Conservation (phyloP, 1,140 invertebrate species). For the Euwallacea fornicatus region DNA sequence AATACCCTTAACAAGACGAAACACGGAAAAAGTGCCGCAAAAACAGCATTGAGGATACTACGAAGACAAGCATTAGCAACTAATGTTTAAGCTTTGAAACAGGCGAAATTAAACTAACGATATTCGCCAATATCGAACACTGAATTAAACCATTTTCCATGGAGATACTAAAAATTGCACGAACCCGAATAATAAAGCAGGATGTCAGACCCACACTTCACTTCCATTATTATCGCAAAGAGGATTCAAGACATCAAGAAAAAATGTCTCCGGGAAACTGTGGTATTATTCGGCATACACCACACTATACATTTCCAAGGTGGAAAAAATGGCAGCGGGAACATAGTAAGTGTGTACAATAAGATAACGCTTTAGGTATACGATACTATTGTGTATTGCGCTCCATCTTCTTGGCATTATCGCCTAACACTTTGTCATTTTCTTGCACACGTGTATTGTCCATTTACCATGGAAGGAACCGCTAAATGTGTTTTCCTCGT, state of each 20-base stretch:
- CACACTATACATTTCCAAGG: slow-evolving; percentile 25
- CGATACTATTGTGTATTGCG: slow-evolving; percentile 36
- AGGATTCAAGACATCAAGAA: slow-evolving; percentile 15
- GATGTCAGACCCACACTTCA: not conserved
- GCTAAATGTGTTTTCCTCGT: slow-evolving; percentile 21
- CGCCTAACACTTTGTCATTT: slow-evolving; percentile 37
- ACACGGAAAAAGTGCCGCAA: no score
- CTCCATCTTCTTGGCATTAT: slow-evolving; percentile 37
- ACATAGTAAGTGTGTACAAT: slow-evolving; percentile 36
- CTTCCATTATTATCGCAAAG: not conserved
- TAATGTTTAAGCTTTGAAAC: no score
- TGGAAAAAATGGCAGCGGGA: slow-evolving; percentile 30
- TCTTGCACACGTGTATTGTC: slow-evolving; percentile 35
- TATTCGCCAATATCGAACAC: no score
- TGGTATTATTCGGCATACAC: slow-evolving; percentile 18
- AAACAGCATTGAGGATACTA: no score
- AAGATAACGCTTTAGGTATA: slow-evolving; percentile 35
- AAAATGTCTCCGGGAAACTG: slow-evolving; percentile 16
- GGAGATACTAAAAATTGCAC: no score
- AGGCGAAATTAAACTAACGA: no score
- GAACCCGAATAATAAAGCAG: no score
- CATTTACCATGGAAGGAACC: slow-evolving; percentile 16
- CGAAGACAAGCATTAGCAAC: no score
- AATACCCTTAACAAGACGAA: no score
- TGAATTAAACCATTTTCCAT: no score